Evolutionary conservation across 2,888 invertebrate species (phyloP).

Genomic region (Hartigia nigra): DNA sequence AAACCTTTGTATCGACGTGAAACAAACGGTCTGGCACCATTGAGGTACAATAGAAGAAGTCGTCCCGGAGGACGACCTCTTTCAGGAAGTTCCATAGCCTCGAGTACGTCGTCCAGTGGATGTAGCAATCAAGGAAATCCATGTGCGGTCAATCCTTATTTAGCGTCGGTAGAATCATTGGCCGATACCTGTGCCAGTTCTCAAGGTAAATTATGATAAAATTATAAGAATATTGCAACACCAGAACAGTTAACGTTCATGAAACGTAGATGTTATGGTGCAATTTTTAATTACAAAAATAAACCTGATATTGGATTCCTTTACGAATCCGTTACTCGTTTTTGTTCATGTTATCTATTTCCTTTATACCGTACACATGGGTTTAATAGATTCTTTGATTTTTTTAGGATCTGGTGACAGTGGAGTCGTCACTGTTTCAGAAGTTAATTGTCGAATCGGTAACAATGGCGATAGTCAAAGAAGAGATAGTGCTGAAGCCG

Average conservation of each 20-base stretch:
- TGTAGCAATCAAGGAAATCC: conserved; percentile 71
- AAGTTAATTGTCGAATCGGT: conserved; percentile 52
- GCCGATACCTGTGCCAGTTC: conserved; percentile 79
- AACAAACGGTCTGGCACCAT: conserved; percentile 61
- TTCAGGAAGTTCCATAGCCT: conserved; percentile 82
- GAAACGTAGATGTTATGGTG: neutral
- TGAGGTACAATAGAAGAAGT: conserved; percentile 69
- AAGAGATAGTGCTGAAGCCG: conserved; percentile 47
- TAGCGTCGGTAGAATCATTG: conserved; percentile 89
- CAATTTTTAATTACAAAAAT: neutral
- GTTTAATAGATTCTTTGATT: conserved; percentile 18
- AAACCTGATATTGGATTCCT: conserved; percentile 1
- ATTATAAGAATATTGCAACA: neutral
- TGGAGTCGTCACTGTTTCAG: conserved; percentile 69
- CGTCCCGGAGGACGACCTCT: conserved; percentile 73
- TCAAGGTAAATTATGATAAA: conserved; percentile 53
- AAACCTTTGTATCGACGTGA: conserved; percentile 63
- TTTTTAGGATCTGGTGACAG: conserved; percentile 73
- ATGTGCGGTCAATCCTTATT: conserved; percentile 79
- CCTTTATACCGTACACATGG: neutral
- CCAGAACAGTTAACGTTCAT: too few relatives aligned
- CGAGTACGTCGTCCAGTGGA: conserved; percentile 65
- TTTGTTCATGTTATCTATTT: conserved; percentile 12
- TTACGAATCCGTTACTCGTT: neutral
- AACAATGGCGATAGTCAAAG: conserved; percentile 52